Evolutionary conservation across 2,797 vertebrate species (phyloP), one percentile per base, ranked within the genome.

Genomic region (Scarus forsteni): DNA sequence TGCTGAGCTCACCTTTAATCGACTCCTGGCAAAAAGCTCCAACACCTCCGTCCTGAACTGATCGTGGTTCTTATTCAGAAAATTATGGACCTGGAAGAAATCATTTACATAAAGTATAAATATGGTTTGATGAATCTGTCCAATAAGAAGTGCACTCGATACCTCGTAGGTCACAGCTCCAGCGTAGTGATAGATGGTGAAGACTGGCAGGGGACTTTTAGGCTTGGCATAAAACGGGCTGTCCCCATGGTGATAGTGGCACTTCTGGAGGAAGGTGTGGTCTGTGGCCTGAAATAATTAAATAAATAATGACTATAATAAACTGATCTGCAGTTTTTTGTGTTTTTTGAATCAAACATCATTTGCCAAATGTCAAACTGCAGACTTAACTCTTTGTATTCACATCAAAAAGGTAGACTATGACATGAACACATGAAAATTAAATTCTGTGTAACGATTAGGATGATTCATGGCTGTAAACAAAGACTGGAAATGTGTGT

Each of bases 211-310:
- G 39, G 96, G 97, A 75, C 96, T 92, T 85, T 95, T 96, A 74
- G 97, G 96, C 80, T 97, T 99, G 91, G 81, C 65, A 38, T 98
- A 98, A 91, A 88, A 92, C 0, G 91, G 93, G 78, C 91, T 96
- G 71, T 92, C 92, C 5, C 92, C 91, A 40, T 98, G 96, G 84
- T 97, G 96, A 74, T 98, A 98, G 86, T 98, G 97, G 91, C 97
- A 99, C 88, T 98, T 98, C 84, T 98, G 97, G 35, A 99, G 95
- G 81, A 99, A 99, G 63, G 96, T 97, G 88, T 98, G 97, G 88
- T 98, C 96, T 6, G 97, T 99, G 82, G 96, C 97, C 97, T 98
- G 80, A 49, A 19, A 66, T 27, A 27, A 27, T 2, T 27, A 55
- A 57, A 50, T 11, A 35, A 15, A 35, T 12, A 6, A 8, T 14